A percentile compares a stretch with the other conserved stretches of the same genome.
Evolutionary conservation across 2,113 vertebrate genomes (phyloP).

Genomic region (Nothobranchius kuhntae): DNA sequence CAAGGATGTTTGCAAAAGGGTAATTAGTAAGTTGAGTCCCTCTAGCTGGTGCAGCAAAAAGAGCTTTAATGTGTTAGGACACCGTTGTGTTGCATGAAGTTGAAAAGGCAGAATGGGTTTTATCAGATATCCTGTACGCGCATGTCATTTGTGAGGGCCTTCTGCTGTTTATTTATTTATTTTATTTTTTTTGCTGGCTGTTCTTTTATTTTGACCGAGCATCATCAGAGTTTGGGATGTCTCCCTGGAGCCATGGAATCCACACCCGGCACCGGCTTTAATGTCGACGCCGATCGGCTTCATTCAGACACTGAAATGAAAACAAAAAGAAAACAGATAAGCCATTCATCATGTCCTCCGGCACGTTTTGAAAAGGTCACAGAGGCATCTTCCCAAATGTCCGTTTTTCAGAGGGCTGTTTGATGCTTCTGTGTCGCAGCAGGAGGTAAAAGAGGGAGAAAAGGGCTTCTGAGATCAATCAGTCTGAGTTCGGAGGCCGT

Average conservation of each 20-base stretch:
- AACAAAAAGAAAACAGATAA: slow-evolving; percentile 36
- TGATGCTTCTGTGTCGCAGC: slow-evolving; percentile 39
- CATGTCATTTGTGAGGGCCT: neutral
- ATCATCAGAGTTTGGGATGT: slow-evolving; percentile 18
- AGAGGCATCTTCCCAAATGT: slow-evolving; percentile 43
- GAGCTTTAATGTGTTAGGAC: neutral
- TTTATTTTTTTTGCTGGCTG: slow-evolving; percentile 16
- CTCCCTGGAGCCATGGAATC: slow-evolving; percentile 19
- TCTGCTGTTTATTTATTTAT: neutral
- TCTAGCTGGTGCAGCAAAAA: slow-evolving; percentile 7
- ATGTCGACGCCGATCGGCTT: slow-evolving; percentile 35
- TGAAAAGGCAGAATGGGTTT: neutral
- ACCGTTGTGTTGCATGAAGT: neutral
- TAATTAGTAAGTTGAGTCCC: slow-evolving; percentile 29
- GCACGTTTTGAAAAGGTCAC: slow-evolving; percentile 57
- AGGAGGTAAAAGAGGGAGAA: slow-evolving; percentile 41
- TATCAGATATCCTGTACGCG: neutral
- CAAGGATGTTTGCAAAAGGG: slow-evolving; percentile 28
- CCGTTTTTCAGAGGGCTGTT: slow-evolving; percentile 41
- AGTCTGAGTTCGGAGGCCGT: slow-evolving; percentile 19
- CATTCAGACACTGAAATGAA: slow-evolving; percentile 24
- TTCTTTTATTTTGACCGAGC: slow-evolving; percentile 9
- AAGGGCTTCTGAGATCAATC: slow-evolving; percentile 45
- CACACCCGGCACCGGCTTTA: slow-evolving; percentile 5
- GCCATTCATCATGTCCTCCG: slow-evolving; percentile 20